Percentiles rank a stretch among this genome's conserved stretches.
phyloP scores from a whole-genome alignment of 1,140 invertebrate genomes.

The Tachypleus tridentatus region DNA sequence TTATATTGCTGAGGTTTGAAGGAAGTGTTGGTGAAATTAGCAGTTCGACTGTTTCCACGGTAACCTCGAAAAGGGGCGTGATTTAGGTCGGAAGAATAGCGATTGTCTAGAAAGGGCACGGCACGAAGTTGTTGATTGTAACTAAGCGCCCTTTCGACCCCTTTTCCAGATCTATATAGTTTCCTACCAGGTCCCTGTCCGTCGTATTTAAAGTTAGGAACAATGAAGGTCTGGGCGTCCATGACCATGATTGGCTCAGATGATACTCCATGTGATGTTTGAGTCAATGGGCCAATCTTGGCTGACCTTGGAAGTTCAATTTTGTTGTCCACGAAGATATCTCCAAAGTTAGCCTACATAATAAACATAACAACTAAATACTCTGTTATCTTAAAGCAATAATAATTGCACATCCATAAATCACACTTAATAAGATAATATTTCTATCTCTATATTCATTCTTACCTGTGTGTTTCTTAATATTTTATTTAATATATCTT shows the following conservation, averaged over 20 bases:
- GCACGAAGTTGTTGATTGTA: not conserved
- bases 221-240: conserved; percentile 75
- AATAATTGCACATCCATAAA: not conserved
- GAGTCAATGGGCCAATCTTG: conserved; percentile 34
- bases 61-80: not conserved
- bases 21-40: too few relatives aligned
- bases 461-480: too few relatives aligned
- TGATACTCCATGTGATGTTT: conserved; percentile 50
- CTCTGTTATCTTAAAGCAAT: not conserved
- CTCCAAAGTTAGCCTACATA: conserved; percentile 73
- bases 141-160: not conserved
- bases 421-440: too few relatives aligned
- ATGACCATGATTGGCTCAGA: conserved; percentile 76
- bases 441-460: too few relatives aligned
- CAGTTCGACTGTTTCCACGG: too few relatives aligned
- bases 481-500: too few relatives aligned
- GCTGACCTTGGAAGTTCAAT: conserved; percentile 52
- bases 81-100: not conserved
- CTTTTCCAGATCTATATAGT: not conserved
- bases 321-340: conserved; percentile 65
- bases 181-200: conserved; percentile 71
- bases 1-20: too few relatives aligned
- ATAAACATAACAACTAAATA: conserved; percentile 1
- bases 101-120: not conserved
- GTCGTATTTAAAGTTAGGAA: conserved; percentile 77